Evolutionary conservation across 2,797 vertebrate genomes (phyloP).

Genomic region (Garrulus glandarius): DNA sequence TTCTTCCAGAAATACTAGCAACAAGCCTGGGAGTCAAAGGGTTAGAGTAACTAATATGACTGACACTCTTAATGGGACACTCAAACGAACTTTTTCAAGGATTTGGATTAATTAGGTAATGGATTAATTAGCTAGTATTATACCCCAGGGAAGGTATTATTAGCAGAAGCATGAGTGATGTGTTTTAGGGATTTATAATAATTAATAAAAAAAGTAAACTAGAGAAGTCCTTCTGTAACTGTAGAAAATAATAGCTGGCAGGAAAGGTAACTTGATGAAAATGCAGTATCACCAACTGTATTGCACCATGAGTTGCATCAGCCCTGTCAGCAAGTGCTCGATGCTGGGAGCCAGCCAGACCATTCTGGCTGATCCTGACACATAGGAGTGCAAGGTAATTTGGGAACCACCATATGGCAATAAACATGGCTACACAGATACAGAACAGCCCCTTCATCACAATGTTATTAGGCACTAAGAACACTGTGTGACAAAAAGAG

Average conservation of each 20-base stretch:
- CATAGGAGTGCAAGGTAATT: slow-evolving; percentile 41
- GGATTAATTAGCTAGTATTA: slow-evolving; percentile 8
- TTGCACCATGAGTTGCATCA: background rate
- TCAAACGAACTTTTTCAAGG: slow-evolving; percentile 30
- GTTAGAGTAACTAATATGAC: slow-evolving; percentile 15
- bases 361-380: slow-evolving; percentile 20
- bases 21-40: background rate
- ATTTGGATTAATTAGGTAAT: slow-evolving; percentile 27
- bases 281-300: background rate
- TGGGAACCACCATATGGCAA: slow-evolving; percentile 60
- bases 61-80: slow-evolving; percentile 39
- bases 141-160: background rate
- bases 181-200: background rate
- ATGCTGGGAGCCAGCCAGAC: slow-evolving; percentile 52
- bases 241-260: slow-evolving; percentile 25
- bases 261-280: background rate
- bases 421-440: slow-evolving; percentile 50
- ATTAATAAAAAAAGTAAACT: slow-evolving; percentile 11
- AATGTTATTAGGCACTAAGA: background rate
- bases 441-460: background rate
- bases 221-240: background rate
- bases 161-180: background rate
- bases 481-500: slow-evolving; percentile 28
- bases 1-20: background rate
- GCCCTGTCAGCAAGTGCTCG: slow-evolving; percentile 13